phyloP scores from a whole-genome alignment of 2,797 vertebrate species.

The Arctocebus calabarensis region DNA sequence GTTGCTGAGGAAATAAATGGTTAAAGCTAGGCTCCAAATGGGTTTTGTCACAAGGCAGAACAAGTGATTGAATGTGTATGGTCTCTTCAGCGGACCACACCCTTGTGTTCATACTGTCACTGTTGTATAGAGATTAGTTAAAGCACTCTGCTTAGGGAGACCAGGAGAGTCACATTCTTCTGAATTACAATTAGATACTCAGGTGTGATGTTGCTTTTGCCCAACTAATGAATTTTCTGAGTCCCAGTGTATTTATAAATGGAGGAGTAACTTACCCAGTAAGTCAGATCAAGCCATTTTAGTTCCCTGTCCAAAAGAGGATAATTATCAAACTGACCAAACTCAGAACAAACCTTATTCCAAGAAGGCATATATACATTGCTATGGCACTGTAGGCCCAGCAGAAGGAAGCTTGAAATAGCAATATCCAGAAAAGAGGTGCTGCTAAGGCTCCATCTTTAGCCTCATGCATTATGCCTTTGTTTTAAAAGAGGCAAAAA shows the following conservation, averaged over 20 bases:
- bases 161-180: neutral
- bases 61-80: neutral
- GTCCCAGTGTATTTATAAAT: neutral
- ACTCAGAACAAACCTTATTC: slow-evolving; percentile 40
- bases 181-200: neutral
- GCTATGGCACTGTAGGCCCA: neutral
- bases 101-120: neutral
- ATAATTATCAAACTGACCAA: slow-evolving; percentile 48
- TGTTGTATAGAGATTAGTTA: neutral
- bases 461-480: slow-evolving; percentile 77
- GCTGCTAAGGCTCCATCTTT: slow-evolving; percentile 74
- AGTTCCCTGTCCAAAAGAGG: neutral
- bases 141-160: neutral
- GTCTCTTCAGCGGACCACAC: neutral
- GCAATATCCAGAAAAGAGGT: slow-evolving; percentile 71
- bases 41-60: neutral
- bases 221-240: slow-evolving; percentile 13
- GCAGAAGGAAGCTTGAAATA: slow-evolving; percentile 78
- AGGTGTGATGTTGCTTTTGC: neutral
- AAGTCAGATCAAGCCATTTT: neutral
- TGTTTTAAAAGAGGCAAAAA: slow-evolving; percentile 78
- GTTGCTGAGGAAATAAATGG: neutral
- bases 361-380: neutral
- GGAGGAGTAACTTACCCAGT: neutral
- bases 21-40: neutral